Conservation (phyloP, 2,113 vertebrate species). For the Oreochromis tanganicae region DNA sequence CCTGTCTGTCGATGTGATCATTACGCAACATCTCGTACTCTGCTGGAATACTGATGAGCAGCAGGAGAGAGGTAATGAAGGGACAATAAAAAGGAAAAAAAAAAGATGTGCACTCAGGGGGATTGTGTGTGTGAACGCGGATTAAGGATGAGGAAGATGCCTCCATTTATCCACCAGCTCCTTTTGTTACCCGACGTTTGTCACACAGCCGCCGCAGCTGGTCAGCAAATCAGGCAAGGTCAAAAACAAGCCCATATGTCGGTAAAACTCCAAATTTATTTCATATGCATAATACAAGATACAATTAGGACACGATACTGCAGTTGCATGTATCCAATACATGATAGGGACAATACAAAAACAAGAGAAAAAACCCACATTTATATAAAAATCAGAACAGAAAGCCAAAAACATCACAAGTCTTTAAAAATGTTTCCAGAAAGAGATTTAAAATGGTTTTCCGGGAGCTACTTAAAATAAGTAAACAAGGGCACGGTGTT, state of each 20-base stretch:
- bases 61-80: neutral
- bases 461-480: conserved; percentile 5
- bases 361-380: neutral
- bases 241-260: conserved; percentile 11
- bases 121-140: neutral
- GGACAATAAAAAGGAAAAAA: neutral
- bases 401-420: conserved; percentile 18
- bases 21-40: conserved; percentile 68
- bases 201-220: neutral
- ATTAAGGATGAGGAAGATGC: neutral
- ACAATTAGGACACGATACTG: conserved; percentile 50
- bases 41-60: conserved; percentile 69
- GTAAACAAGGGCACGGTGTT: neutral
- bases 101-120: neutral
- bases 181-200: neutral
- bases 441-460: neutral
- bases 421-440: neutral
- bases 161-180: neutral
- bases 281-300: conserved; percentile 63
- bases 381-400: conserved; percentile 45
- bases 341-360: conserved; percentile 47
- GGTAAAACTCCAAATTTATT: conserved; percentile 64
- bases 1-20: conserved; percentile 63
- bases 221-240: conserved; percentile 18
- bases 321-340: conserved; percentile 40